Evolutionary conservation across 2,797 vertebrate species (phyloP), one percentile per base, ranked within the genome.

Genomic region (Pelodytes ibericus): DNA sequence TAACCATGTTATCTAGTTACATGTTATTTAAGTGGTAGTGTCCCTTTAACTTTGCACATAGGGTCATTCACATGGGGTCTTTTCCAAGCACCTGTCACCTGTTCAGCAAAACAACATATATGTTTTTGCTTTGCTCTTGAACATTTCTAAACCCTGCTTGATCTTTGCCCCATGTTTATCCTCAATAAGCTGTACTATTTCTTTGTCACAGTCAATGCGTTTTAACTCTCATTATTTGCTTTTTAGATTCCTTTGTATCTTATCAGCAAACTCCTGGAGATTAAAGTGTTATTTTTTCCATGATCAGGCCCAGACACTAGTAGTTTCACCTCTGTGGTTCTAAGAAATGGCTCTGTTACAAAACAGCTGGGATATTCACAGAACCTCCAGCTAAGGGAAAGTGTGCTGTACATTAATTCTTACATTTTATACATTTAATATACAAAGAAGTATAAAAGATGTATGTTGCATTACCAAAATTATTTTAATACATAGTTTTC

Each of bases 241-340:
- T 58, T 31, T 64, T 25, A 70, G 47, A 74, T 64, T 67, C 13
- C 13, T 27, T 29, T 39, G n/a, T 29, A 47, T 77, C 30, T 77
- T 77, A 71, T 71, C 74, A 71, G 26, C 25, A 61, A 39, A 27
- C 53, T 15, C 13, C 25, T 57, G 20, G 8, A 70, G 51, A 59
- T 41, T 44, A 44, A 58, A 8, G 4, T 76, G 74, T 75, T 53
- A 65, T 74, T 65, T 65, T 66, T 75, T 71, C 77, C 41, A 71
- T 59, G 51, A 27, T 27, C 39, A 29, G 25, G 24, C 8, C 27
- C 16, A 16, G 25, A 16, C 53, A 18, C 3, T 4, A 18, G 16
- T 66, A n/a, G 18, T 64, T 66, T 49, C 39, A 66, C 22, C 63
- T 61, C 20, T 56, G 44, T 33, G 24, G 36, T 26, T 62, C 29